These are phyloP conservation scores for Campoplex nolae DNA, from an alignment of 2,888 invertebrate species.

Conservation along the genomic window DNA sequence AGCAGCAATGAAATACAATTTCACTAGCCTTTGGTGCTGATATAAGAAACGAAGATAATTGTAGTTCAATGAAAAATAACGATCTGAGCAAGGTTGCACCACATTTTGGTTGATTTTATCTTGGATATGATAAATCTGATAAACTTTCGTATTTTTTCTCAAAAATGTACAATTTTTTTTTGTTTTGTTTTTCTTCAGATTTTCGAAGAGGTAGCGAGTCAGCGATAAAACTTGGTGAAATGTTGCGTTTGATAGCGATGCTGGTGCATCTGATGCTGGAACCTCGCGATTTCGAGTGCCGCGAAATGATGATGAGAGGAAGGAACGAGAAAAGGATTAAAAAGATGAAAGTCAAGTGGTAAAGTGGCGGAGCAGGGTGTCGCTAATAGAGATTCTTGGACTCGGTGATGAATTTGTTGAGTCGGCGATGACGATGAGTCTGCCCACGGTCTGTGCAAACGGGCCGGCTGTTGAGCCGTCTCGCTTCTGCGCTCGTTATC, in stretches of 20 bases:
- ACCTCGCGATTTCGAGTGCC: slow-evolving; percentile 69
- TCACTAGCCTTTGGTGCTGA: slow-evolving; percentile 65
- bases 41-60: neutral
- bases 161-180: neutral
- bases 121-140: neutral
- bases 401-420: slow-evolving; percentile 72
- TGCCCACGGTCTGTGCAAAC: slow-evolving; percentile 78
- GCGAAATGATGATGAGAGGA: slow-evolving; percentile 62
- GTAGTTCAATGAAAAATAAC: neutral
- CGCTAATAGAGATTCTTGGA: slow-evolving; percentile 69
- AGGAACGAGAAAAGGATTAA: slow-evolving; percentile 58
- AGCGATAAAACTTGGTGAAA: slow-evolving; percentile 64
- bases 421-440: slow-evolving; percentile 72
- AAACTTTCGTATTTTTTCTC: neutral
- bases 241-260: slow-evolving; percentile 58
- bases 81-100: slow-evolving; percentile 58
- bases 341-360: slow-evolving; percentile 47
- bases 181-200: neutral
- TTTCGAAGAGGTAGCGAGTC: neutral
- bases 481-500: slow-evolving; percentile 50
- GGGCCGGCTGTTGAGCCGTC: slow-evolving; percentile 65
- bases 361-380: slow-evolving; percentile 14
- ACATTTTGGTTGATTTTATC: slow-evolving; percentile 20
- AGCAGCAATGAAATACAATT: slow-evolving; percentile 66
- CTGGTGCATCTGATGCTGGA: slow-evolving; percentile 68